Conservation (phyloP, 1,140 invertebrate species). For the Gonatopus flavifemur region DNA sequence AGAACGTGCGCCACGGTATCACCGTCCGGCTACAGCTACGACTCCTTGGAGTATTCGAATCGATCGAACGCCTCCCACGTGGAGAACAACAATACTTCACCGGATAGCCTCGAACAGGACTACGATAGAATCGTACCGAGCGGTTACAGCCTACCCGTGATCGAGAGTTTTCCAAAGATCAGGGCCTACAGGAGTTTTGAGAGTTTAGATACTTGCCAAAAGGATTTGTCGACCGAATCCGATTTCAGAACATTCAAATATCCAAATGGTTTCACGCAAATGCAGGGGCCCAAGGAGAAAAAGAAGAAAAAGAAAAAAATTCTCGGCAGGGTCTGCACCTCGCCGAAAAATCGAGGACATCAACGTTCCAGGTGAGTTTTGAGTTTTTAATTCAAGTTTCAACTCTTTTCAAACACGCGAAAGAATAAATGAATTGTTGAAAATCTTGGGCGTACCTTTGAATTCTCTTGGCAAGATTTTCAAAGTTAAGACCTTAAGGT, state of each 20-base stretch:
- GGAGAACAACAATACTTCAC: conserved; percentile 55
- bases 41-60: conserved; percentile 60
- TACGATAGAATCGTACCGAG: conserved; percentile 39
- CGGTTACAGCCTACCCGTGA: conserved; percentile 18
- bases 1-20: conserved; percentile 65
- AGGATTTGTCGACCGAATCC: no score
- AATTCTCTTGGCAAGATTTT: conserved; percentile 22
- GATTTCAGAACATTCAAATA: conserved; percentile 15
- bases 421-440: neutral
- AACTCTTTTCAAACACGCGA: neutral
- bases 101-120: conserved; percentile 60
- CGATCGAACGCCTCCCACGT: conserved; percentile 43
- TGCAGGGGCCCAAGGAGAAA: conserved; percentile 41
- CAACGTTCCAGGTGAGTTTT: conserved; percentile 27
- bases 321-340: conserved; percentile 27
- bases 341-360: conserved; percentile 15
- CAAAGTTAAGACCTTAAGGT: conserved; percentile 16
- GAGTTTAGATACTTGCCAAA: conserved; percentile 46
- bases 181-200: conserved; percentile 55
- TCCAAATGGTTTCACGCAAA: conserved; percentile 39
- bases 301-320: no score
- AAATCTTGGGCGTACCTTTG: neutral
- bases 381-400: neutral
- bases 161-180: conserved; percentile 36
- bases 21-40: conserved; percentile 61